phyloP scores from a whole-genome alignment of 2,797 vertebrate species.

The Varecia variegata region DNA sequence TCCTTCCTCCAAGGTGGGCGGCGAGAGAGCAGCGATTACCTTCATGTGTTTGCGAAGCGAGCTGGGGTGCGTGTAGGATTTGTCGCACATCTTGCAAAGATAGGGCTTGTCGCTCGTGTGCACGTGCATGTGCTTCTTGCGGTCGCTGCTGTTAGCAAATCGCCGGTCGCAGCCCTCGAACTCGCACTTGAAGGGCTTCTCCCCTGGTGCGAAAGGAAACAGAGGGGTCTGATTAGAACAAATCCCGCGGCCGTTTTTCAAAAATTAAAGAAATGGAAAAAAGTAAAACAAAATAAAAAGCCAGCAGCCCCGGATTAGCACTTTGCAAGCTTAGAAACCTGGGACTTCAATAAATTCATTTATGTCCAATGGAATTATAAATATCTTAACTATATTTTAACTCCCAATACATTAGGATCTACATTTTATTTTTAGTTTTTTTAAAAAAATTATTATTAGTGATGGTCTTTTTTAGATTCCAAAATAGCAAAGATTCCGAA shows the following conservation, averaged over 20 bases:
- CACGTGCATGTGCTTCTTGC: conserved; percentile 99
- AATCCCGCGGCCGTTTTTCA: background rate
- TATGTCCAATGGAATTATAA: background rate
- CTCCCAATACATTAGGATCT: background rate
- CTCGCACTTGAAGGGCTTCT: conserved; percentile 99
- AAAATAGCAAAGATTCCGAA: background rate
- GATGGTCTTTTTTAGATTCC: background rate
- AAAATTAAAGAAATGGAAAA: background rate
- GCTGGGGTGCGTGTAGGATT: conserved; percentile 99
- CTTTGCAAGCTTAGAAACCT: conserved; percentile 56
- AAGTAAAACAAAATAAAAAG: conserved; percentile 9
- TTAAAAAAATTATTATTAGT: background rate
- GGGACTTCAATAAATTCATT: background rate
- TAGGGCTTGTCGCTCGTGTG: conserved; percentile 99
- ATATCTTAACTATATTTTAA: background rate
- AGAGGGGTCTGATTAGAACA: conserved; percentile 24
- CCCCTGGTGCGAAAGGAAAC: conserved; percentile 87
- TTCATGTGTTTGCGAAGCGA: conserved; percentile 99
- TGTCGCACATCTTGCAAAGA: conserved; percentile 99
- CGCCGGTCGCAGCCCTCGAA: conserved; percentile 99
- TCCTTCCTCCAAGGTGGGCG: background rate
- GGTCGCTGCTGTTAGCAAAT: conserved; percentile 99
- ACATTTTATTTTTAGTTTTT: background rate
- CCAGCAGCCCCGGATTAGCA: background rate
- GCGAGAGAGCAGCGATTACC: conserved; percentile 85